A percentile compares a stretch with the other conserved stretches of the same genome.
These are phyloP conservation scores for Lepidocyrtoides sp. DNA, from an alignment of 2,888 invertebrate species.

Conservation along the genomic window DNA sequence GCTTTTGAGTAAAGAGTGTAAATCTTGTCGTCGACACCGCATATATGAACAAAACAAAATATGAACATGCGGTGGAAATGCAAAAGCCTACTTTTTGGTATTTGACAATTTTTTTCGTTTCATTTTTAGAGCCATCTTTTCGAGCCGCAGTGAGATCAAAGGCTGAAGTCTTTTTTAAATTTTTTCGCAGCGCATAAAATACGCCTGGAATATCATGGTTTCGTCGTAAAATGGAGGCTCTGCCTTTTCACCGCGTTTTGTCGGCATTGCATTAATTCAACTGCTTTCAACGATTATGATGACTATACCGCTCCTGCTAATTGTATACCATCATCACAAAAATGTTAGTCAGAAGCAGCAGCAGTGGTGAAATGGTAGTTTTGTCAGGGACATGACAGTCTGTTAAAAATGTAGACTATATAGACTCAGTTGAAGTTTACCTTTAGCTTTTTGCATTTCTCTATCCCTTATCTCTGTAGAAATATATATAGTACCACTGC, in stretches of 20 bases:
- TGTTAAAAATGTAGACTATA: not conserved
- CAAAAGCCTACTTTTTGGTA: not conserved
- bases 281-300: slow-evolving; percentile 18
- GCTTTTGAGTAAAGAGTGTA: slow-evolving; percentile 5
- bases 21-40: slow-evolving; percentile 11
- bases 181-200: not conserved
- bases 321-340: slow-evolving; percentile 45
- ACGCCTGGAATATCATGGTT: too few relatives aligned
- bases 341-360: slow-evolving; percentile 20
- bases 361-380: not conserved
- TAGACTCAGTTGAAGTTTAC: too few relatives aligned
- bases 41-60: not conserved
- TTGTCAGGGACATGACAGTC: not conserved
- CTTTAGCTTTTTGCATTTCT: not conserved
- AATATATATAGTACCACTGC: slow-evolving; percentile 4
- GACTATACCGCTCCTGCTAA: slow-evolving; percentile 32
- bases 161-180: not conserved
- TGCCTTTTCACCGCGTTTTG: not conserved
- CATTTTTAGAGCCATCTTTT: not conserved
- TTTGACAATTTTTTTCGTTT: slow-evolving; percentile 25
- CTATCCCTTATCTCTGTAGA: not conserved
- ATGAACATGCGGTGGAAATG: not conserved
- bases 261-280: slow-evolving; percentile 28
- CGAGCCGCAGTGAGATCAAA: not conserved
- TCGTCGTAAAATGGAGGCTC: not conserved